Conservation (phyloP, 2,797 vertebrate species). For the Enteromius afrohamiltoni region DNA sequence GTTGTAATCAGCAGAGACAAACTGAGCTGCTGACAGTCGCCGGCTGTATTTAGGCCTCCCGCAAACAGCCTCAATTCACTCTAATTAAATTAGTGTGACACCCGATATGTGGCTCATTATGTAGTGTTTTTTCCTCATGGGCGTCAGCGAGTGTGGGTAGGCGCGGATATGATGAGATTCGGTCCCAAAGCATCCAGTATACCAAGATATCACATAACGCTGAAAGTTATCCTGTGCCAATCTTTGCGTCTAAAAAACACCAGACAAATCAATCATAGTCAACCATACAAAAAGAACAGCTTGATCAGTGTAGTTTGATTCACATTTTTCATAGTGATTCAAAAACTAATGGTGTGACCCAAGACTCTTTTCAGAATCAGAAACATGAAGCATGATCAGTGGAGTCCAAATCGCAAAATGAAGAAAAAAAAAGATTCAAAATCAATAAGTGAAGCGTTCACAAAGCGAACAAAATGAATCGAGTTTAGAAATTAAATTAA, state of each 20-base stretch:
- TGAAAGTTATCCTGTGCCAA: neutral
- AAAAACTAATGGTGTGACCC: neutral
- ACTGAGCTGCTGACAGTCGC: slow-evolving; percentile 35
- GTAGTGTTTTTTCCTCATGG: slow-evolving; percentile 37
- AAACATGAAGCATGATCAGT: neutral
- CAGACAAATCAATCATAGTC: neutral
- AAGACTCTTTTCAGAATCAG: neutral
- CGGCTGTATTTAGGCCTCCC: slow-evolving; percentile 45
- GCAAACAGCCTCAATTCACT: slow-evolving; percentile 31
- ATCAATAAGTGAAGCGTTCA: neutral
- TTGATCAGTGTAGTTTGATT: neutral
- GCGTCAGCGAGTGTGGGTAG: slow-evolving; percentile 11
- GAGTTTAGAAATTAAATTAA: too few species aligned
- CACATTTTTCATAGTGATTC: neutral
- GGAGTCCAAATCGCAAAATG: neutral
- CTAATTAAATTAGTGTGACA: slow-evolving; percentile 51
- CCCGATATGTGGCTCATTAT: slow-evolving; percentile 46
- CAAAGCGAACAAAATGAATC: neutral
- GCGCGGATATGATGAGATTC: slow-evolving; percentile 6
- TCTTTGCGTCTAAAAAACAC: neutral
- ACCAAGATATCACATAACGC: neutral
- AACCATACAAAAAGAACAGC: too few species aligned
- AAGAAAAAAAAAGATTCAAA: too few species aligned
- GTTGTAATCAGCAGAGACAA: slow-evolving; percentile 33
- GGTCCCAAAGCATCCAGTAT: neutral